Evolutionary conservation across 2,113 vertebrate genomes (phyloP).

Genomic region (chimpanzee (Pan troglodytes)): NHGRI_mPanTro3-v2.1_pri NC_072407.2:15458501-15459000

Average conservation of each 20-base stretch:
- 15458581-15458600: neutral
- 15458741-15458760: neutral
- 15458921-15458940: neutral
- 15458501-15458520: neutral
- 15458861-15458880: neutral
- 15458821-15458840: neutral
- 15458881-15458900: neutral
- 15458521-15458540: neutral
- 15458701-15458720: conserved; percentile 32
- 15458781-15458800: neutral
- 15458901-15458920: neutral
- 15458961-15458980: neutral
- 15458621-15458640: neutral
- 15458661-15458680: neutral
- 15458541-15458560: neutral
- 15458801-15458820: neutral
- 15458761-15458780: neutral
- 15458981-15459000: neutral
- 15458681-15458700: neutral
- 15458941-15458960: neutral
- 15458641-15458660: neutral
- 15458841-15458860: neutral
- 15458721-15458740: neutral
- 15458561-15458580: neutral
- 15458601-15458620: neutral